These are phyloP conservation scores for Alfaro cultratus DNA, from an alignment of 2,797 vertebrate species.

Conservation along the genomic window DNA sequence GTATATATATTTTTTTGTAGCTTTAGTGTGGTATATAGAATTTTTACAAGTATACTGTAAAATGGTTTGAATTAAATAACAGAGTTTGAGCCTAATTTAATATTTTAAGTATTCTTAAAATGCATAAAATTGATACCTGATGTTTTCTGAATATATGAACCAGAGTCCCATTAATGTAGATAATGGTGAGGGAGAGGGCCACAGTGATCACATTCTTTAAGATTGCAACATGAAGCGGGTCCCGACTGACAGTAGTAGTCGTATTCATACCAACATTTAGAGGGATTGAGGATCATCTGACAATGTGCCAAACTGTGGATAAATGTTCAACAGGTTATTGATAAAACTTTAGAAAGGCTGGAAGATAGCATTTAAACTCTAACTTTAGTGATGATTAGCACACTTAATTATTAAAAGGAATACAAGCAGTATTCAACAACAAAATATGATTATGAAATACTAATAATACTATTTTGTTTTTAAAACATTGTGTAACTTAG, in stretches of 20 bases:
- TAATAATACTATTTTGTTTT: neutral
- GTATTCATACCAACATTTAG: conserved; percentile 22
- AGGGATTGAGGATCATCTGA: conserved; percentile 1
- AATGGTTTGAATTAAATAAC: too few species aligned
- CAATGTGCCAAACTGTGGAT: neutral
- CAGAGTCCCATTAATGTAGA: conserved; percentile 66
- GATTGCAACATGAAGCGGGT: conserved; percentile 40
- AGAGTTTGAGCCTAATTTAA: too few species aligned
- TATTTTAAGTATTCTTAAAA: neutral
- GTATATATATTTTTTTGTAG: too few species aligned
- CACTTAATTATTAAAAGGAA: neutral
- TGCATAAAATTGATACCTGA: conserved; percentile 24
- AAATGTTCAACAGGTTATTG: neutral
- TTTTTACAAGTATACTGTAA: too few species aligned
- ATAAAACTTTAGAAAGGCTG: neutral
- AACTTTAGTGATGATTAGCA: neutral
- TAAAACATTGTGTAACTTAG: neutral
- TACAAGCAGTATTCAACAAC: neutral
- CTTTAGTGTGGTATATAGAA: too few species aligned
- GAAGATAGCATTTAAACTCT: neutral
- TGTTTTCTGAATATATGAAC: conserved; percentile 68
- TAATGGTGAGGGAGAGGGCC: conserved; percentile 64
- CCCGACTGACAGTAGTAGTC: conserved; percentile 14
- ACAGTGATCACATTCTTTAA: conserved; percentile 69
- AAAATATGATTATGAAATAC: neutral